Conservation (phyloP, 2,113 vertebrate species). For the Aphelocoma coerulescens region DNA sequence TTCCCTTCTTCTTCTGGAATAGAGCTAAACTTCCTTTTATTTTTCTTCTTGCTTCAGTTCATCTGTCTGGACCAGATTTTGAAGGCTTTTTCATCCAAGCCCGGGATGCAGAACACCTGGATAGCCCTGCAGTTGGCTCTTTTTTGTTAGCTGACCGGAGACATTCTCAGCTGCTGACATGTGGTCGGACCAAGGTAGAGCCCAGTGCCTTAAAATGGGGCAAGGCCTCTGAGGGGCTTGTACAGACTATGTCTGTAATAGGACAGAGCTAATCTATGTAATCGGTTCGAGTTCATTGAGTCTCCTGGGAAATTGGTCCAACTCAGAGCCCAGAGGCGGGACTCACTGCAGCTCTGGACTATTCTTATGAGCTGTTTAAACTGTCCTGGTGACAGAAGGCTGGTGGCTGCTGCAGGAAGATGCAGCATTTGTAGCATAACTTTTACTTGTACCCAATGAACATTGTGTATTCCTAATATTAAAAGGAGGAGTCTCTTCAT, state of each 20-base stretch:
- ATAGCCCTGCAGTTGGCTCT: constrained; percentile 69
- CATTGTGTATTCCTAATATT: background rate
- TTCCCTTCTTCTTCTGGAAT: background rate
- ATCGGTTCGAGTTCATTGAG: background rate
- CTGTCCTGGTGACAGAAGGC: background rate
- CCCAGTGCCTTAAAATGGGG: background rate
- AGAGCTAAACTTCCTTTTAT: background rate
- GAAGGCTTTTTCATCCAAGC: constrained; percentile 85
- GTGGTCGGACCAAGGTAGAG: constrained; percentile 73
- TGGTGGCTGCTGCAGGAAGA: background rate
- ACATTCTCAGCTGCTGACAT: constrained; percentile 78
- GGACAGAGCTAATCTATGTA: background rate
- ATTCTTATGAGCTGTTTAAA: background rate
- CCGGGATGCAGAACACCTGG: constrained; percentile 62
- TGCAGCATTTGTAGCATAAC: background rate
- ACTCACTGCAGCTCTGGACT: background rate
- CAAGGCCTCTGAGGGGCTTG: background rate
- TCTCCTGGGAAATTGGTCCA: background rate
- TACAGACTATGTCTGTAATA: background rate
- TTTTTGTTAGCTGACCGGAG: constrained; percentile 68
- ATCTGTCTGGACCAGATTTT: constrained; percentile 74
- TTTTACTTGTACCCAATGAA: background rate
- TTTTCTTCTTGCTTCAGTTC: constrained; percentile 67
- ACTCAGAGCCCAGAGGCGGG: background rate
- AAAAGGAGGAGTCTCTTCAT: background rate